Conservation (phyloP, 2,113 vertebrate genomes). For the Cebus imitator region DNA sequence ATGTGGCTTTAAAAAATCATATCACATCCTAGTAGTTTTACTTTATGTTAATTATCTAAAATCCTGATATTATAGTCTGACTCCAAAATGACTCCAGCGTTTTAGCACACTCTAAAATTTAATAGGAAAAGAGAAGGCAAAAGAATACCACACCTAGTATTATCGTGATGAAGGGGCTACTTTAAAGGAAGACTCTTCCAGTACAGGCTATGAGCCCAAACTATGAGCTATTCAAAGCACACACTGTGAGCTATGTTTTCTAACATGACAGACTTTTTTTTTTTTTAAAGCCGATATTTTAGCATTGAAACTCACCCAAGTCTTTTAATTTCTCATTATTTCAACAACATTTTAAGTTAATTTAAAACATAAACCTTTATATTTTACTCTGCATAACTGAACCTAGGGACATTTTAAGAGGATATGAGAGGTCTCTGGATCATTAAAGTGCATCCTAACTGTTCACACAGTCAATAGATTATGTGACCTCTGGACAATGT, state of each 20-base stretch:
- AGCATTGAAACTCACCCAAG: neutral
- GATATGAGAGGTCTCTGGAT: neutral
- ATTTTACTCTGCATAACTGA: neutral
- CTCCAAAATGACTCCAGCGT: neutral
- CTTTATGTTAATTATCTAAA: neutral
- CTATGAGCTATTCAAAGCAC: neutral
- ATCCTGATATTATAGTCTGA: neutral
- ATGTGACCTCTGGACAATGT: neutral
- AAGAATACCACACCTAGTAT: no score
- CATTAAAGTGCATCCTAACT: neutral
- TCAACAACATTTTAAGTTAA: neutral
- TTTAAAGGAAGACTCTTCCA: neutral
- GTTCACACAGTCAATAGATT: neutral
- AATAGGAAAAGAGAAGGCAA: neutral
- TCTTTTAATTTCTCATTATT: conserved; percentile 13
- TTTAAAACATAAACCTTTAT: neutral
- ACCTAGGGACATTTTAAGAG: neutral
- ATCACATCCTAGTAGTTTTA: conserved; percentile 23
- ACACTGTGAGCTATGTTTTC: neutral
- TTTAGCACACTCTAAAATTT: neutral
- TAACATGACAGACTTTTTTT: neutral
- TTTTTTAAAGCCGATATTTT: neutral
- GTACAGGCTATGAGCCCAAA: neutral
- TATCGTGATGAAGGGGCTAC: neutral
- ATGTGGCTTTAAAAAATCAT: neutral